phyloP scores from a whole-genome alignment of 2,797 vertebrate species.

The Phoeniculus purpureus region DNA sequence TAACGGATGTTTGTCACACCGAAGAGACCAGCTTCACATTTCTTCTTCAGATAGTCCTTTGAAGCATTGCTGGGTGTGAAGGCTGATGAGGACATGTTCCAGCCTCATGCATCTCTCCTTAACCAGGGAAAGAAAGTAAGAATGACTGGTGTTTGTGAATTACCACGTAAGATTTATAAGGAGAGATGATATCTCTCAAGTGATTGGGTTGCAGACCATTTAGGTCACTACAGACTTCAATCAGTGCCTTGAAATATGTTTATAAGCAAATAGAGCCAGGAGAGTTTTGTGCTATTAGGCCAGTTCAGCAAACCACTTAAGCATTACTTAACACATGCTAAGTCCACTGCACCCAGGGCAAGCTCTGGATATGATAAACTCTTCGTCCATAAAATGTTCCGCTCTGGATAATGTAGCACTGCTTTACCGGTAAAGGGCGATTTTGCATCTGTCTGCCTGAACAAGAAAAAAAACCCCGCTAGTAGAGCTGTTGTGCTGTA shows the following conservation, averaged over 20 bases:
- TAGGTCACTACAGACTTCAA: constrained; percentile 34
- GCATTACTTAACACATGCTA: constrained; percentile 42
- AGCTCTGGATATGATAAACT: constrained; percentile 25
- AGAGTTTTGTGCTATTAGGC: constrained; percentile 51
- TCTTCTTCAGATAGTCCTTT: neutral
- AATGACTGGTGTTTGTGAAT: constrained; percentile 9
- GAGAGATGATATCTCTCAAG: constrained; percentile 36
- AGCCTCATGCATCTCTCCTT: neutral
- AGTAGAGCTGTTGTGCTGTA: neutral
- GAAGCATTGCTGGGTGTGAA: neutral
- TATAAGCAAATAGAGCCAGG: constrained; percentile 53
- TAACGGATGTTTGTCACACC: neutral
- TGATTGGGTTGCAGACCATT: constrained; percentile 23
- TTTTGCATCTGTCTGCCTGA: constrained; percentile 20
- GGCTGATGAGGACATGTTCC: neutral
- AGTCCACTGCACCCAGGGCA: constrained; percentile 31
- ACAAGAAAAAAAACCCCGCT: neutral
- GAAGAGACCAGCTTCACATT: neutral
- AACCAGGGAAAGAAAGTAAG: neutral
- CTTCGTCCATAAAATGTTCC: neutral
- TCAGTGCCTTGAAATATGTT: constrained; percentile 46
- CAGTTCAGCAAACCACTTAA: constrained; percentile 57
- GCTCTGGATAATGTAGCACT: neutral
- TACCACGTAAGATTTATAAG: constrained; percentile 25
- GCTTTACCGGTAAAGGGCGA: neutral